Base-by-base conservation (phyloP, 2,888 invertebrate genomes). In the Cerceris rybyensis region DNA sequence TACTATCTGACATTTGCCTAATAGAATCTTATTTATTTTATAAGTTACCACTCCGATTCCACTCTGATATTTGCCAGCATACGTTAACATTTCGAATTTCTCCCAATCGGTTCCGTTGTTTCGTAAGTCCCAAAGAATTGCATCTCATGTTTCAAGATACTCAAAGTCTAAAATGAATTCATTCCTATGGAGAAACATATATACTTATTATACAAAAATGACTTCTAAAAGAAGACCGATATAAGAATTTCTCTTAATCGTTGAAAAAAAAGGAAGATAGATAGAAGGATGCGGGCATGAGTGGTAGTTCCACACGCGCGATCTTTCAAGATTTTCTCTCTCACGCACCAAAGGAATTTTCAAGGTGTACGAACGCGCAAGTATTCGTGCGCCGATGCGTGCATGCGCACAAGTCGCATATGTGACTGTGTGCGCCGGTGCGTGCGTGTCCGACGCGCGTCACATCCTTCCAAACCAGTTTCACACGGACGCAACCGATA, bases 401-500 rank as follows among this genome's bases (percentile, higher is more conserved):
- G 63, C 76, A 41, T 57, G 46, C 17, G 46, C 46, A 59, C 9
- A n/a, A n/a, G 50, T 16, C 14, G 28, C 7, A 6, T 57, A 14
- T 52, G 16, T 9, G 16, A 14, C 2, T 83, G 83, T 81, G 73
- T 76, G 80, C 70, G 78, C 75, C 54, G 17, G 46, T 70, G 80
- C 70, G 55, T 78, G 82, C 81, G 76, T 82, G 81, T 75, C 28
- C 28, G 28, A 72, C 84, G 84, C 86, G 85, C 86, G 89, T 89
- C 88, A 90, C 90, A 90, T 91, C 90, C 91, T 91, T 88, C 86
- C 84, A 91, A 91, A 91, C 91, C 90, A 89, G 90, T 91, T 91
- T 90, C 88, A 89, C 89, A 88, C 86, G 88, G 87, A 90, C 87
- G 84, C 84, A 86, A 87, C 85, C 70, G 87, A 88, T 88, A 87